Evolutionary conservation across 2,888 invertebrate genomes (phyloP).

Genomic region (Hoplodrina ambigua): DNA sequence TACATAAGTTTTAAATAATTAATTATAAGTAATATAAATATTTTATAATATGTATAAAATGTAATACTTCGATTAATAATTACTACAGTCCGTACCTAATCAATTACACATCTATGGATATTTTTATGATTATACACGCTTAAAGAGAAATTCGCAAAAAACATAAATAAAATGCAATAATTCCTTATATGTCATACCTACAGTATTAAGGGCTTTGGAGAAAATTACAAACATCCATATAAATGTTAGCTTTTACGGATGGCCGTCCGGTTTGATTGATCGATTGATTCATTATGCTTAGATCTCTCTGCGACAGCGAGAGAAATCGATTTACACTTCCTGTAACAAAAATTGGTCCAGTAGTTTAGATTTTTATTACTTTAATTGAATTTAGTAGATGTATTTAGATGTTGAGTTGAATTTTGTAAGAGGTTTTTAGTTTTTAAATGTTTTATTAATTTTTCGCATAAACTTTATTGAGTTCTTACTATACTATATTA

Average conservation of each 20-base stretch:
- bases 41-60: no score
- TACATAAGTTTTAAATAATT: no score
- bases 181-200: constrained; percentile 34
- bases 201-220: constrained; percentile 27
- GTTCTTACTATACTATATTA: no score
- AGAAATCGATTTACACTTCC: constrained; percentile 56
- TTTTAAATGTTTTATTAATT: no score
- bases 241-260: constrained; percentile 42
- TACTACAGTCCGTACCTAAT: constrained; percentile 6
- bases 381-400: neutral
- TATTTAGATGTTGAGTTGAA: neutral
- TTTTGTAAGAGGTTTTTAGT: neutral
- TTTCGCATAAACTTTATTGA: no score
- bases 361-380: constrained; percentile 8
- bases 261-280: constrained; percentile 36
- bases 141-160: constrained; percentile 14
- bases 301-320: constrained; percentile 36
- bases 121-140: neutral
- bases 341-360: constrained; percentile 31
- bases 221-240: constrained; percentile 39
- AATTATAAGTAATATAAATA: no score
- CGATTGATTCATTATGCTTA: constrained; percentile 37
- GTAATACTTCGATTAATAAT: no score
- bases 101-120: neutral
- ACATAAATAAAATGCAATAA: constrained; percentile 28